Percentiles rank a stretch among this genome's conserved stretches.
Evolutionary conservation across 2,113 vertebrate species (phyloP).

Genomic region (Nanger granti): DNA sequence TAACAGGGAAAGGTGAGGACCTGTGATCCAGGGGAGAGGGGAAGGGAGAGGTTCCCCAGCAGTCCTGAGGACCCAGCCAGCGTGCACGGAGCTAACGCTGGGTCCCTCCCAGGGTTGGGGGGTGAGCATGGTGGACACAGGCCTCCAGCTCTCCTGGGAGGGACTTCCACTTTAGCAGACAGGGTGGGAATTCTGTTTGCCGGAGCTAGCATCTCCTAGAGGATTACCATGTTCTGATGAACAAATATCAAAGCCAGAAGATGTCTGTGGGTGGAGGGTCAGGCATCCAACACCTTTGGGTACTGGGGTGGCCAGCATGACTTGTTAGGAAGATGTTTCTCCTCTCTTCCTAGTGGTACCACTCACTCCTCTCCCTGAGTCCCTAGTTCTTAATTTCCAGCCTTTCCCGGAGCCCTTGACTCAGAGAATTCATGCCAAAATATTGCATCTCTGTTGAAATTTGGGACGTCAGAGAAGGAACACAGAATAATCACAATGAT

Average conservation of each 20-base stretch:
- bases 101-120: too few relatives aligned
- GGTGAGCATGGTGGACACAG: neutral
- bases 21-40: neutral
- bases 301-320: neutral
- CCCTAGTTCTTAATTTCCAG: neutral
- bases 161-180: neutral
- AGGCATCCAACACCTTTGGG: neutral
- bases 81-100: neutral
- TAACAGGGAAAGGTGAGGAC: neutral
- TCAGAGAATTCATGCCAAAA: neutral
- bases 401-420: neutral
- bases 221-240: neutral
- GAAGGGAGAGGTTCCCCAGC: neutral
- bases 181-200: neutral
- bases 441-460: neutral
- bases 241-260: neutral
- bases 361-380: rapidly evolving
- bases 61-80: neutral
- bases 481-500: rapidly evolving
- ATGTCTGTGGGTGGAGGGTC: rapidly evolving
- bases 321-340: neutral
- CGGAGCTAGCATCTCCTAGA: neutral
- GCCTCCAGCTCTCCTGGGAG: rapidly evolving
- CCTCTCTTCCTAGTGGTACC: neutral
- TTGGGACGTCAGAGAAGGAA: neutral